Evolutionary conservation across 1,140 invertebrate genomes (phyloP).

Genomic region (Calliopsis andreniformis): DNA sequence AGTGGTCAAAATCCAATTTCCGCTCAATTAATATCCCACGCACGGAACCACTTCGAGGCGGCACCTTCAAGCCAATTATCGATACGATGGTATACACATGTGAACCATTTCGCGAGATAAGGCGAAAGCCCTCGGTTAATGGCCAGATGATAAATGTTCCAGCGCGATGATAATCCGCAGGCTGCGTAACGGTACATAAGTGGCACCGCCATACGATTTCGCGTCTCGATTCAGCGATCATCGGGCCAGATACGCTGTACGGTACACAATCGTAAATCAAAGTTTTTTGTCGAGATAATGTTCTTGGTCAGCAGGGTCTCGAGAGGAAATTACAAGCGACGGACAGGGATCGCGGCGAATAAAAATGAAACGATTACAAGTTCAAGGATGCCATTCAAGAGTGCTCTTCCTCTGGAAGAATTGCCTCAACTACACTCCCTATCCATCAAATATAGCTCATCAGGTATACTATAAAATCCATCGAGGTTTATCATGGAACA

Average conservation of each 20-base stretch:
- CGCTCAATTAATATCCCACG: conserved; percentile 13
- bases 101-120: conserved; percentile 16
- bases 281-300: conserved; percentile 21
- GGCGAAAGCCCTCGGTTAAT: conserved; percentile 44
- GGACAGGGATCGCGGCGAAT: conserved; percentile 20
- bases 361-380: conserved; percentile 30
- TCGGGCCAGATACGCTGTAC: conserved; percentile 30
- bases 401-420: not conserved
- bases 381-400: not conserved
- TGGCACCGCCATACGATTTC: conserved; percentile 34
- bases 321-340: conserved; percentile 12
- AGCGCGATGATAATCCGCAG: conserved; percentile 38
- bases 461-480: not conserved
- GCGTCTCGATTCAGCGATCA: conserved; percentile 40
- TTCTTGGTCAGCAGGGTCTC: not conserved
- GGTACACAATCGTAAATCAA: conserved; percentile 36
- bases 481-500: not conserved
- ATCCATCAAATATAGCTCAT: not conserved
- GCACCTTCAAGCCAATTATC: conserved; percentile 17
- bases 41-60: not conserved
- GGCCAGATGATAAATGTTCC: conserved; percentile 45
- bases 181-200: conserved; percentile 56
- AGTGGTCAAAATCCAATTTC: not conserved
- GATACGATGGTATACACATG: not conserved
- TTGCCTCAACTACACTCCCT: not conserved